These are phyloP conservation scores for Aspidoscelis tigris DNA, from an alignment of 2,113 vertebrate genomes.

Conservation along the genomic window DNA sequence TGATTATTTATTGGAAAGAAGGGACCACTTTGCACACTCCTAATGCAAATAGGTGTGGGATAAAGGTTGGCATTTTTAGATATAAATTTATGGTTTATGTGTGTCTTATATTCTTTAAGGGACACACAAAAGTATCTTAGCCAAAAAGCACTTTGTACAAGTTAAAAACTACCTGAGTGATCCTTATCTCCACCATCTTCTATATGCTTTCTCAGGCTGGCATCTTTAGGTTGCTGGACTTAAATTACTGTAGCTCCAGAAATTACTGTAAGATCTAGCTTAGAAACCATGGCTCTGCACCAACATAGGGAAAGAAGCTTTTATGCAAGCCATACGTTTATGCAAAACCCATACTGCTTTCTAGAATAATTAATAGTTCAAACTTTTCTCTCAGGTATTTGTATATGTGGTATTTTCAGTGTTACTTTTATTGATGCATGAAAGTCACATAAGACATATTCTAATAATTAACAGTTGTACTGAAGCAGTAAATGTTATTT, in stretches of 20 bases:
- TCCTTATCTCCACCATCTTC: not conserved
- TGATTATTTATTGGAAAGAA: too few relatives aligned
- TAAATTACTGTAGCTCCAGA: too few relatives aligned
- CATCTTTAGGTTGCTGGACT: not conserved
- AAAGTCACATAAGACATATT: too few relatives aligned
- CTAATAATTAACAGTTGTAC: too few relatives aligned
- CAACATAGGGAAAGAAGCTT: not conserved
- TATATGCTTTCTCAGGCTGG: too few relatives aligned
- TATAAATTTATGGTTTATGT: too few relatives aligned
- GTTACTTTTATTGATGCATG: too few relatives aligned
- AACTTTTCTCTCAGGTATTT: not conserved
- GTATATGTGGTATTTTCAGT: not conserved
- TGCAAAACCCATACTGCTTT: not conserved
- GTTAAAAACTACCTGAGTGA: not conserved
- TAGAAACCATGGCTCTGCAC: not conserved
- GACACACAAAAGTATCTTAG: not conserved
- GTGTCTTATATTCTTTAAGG: too few relatives aligned
- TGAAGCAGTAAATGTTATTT: too few relatives aligned
- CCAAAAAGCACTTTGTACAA: not conserved
- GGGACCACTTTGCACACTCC: too few relatives aligned
- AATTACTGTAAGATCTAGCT: not conserved
- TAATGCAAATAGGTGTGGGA: too few relatives aligned
- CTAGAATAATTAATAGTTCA: not conserved
- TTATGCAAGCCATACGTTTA: not conserved
- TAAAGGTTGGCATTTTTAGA: too few relatives aligned